These are phyloP conservation scores for Megaceryle maxima DNA, from an alignment of 2,113 vertebrate species.

Conservation along the genomic window DNA sequence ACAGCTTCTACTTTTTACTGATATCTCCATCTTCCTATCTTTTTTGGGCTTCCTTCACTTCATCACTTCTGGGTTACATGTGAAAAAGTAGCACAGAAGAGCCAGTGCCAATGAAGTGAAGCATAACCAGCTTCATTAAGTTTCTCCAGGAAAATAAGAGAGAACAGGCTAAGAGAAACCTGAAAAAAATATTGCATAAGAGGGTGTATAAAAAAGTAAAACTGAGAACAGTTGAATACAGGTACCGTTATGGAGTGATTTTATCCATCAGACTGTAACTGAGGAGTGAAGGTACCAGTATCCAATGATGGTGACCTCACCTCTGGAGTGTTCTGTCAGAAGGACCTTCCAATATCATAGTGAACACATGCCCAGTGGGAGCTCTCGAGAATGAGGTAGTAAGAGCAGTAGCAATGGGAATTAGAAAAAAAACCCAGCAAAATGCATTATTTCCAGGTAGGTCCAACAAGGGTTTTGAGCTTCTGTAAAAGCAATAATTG, in stretches of 20 bases:
- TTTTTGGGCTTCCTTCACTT: not conserved
- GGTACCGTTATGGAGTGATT: not conserved
- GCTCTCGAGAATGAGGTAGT: not conserved
- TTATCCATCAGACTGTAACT: not conserved
- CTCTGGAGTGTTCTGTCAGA: not conserved
- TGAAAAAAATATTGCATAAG: not conserved
- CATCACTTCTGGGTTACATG: not conserved
- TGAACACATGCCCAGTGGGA: accelerated
- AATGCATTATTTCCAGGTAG: not conserved
- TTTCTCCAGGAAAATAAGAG: not conserved
- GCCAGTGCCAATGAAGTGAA: not conserved
- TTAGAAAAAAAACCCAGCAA: not conserved
- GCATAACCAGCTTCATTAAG: not conserved
- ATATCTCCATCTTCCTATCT: not conserved
- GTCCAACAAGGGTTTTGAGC: not conserved
- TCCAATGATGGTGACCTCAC: not conserved
- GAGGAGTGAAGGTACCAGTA: not conserved
- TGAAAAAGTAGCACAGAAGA: not conserved
- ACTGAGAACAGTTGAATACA: too few species aligned
- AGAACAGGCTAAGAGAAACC: not conserved
- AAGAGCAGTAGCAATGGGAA: not conserved
- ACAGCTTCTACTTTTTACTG: not conserved
- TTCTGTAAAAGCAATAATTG: not conserved
- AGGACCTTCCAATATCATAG: not conserved
- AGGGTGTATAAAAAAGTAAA: not conserved